Evolutionary conservation across 2,797 vertebrate species (phyloP).

Genomic region (Sphenodon punctatus): DNA sequence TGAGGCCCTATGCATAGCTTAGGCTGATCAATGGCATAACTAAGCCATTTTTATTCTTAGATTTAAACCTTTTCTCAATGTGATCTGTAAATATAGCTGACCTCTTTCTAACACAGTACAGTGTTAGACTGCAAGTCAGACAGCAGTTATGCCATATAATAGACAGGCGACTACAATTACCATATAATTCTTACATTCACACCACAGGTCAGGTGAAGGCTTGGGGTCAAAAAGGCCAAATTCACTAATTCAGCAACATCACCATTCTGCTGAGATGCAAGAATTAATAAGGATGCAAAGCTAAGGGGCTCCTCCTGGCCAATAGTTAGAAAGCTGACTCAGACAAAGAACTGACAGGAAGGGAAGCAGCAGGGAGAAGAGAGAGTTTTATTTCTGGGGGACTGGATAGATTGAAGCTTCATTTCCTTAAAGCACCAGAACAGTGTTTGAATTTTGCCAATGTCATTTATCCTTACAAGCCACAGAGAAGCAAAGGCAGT

Average conservation of each 20-base stretch:
- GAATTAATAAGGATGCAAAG: not conserved
- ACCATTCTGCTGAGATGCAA: not conserved
- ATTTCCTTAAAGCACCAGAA: not conserved
- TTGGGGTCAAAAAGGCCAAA: not conserved
- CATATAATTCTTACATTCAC: fast-evolving
- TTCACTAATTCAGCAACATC: not conserved
- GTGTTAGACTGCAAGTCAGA: not conserved
- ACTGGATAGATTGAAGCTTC: fast-evolving
- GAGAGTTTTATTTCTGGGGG: not conserved
- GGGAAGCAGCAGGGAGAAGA: too few species aligned
- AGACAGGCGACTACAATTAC: fast-evolving
- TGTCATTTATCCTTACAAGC: not conserved
- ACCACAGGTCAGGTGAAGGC: not conserved
- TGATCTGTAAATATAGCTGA: too few species aligned
- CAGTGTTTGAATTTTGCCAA: fast-evolving
- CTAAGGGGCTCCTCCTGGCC: not conserved
- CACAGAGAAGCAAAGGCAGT: fast-evolving
- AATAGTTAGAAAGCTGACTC: not conserved
- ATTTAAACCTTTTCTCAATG: too few species aligned
- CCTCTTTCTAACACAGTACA: not conserved
- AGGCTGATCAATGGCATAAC: too few species aligned
- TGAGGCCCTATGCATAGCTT: too few species aligned
- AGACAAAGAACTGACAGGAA: not conserved
- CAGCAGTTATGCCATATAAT: fast-evolving
- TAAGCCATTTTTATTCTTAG: too few species aligned